Evolutionary conservation across 1,140 invertebrate species (phyloP).

Genomic region (Plutomurus gul): DNA sequence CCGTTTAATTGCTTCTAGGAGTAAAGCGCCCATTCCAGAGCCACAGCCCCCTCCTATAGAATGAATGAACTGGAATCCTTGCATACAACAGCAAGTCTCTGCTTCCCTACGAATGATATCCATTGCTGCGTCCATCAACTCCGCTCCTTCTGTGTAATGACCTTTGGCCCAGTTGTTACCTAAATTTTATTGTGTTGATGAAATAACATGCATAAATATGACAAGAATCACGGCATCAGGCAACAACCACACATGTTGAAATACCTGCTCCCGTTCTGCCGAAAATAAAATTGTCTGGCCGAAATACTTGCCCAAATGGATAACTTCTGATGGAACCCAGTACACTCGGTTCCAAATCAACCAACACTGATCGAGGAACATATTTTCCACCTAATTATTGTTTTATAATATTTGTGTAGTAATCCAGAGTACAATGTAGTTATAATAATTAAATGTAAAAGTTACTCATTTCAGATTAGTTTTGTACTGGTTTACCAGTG

Average conservation of each 20-base stretch:
- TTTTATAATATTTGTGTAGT: background rate
- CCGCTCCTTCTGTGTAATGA: background rate
- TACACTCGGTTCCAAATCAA: constrained; percentile 67
- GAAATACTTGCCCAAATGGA: constrained; percentile 76
- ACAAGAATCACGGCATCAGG: too few relatives aligned
- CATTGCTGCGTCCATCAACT: background rate
- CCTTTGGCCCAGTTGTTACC: constrained; percentile 25
- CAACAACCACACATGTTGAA: background rate
- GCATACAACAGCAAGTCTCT: background rate
- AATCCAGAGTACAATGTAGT: background rate
- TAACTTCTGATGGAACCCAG: constrained; percentile 75
- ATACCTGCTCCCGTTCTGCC: background rate
- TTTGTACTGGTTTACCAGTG: background rate
- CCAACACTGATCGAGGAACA: constrained; percentile 66
- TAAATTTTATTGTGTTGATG: background rate
- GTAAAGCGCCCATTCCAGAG: constrained; percentile 82
- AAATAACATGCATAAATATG: background rate
- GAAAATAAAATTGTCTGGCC: constrained; percentile 60
- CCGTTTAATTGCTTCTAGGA: constrained; percentile 82
- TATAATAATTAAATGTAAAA: background rate
- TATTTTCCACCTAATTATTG: constrained; percentile 60
- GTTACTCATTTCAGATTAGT: too few relatives aligned
- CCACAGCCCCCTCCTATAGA: constrained; percentile 63
- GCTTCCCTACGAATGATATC: constrained; percentile 10
- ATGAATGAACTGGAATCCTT: constrained; percentile 34